Evolutionary conservation across 2,888 invertebrate species (phyloP).

Genomic region (Steinernema scapterisci): DNA sequence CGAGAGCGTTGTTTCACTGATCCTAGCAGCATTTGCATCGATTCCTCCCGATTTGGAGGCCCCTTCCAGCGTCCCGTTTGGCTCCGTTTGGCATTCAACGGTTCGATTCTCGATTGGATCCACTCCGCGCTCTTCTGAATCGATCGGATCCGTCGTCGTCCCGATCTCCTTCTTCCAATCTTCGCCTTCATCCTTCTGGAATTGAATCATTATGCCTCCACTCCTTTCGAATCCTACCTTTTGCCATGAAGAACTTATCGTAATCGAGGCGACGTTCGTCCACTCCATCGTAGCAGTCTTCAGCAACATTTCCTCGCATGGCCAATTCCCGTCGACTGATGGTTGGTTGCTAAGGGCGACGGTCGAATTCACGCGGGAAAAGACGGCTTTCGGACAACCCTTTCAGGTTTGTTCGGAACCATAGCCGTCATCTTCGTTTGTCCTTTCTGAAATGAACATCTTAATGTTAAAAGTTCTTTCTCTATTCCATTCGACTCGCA

Average conservation of each 20-base stretch:
- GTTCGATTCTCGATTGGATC: slow-evolving; percentile 1
- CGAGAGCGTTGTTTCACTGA: not conserved
- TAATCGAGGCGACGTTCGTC: not conserved
- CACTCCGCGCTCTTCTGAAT: not conserved
- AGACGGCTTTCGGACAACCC: not conserved
- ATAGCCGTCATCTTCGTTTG: too few species aligned
- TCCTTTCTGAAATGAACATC: too few species aligned
- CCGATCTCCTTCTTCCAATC: not conserved
- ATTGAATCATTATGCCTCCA: too few species aligned
- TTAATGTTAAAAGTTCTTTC: too few species aligned
- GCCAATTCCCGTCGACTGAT: not conserved
- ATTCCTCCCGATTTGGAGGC: not conserved
- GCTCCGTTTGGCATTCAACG: slow-evolving; percentile 17
- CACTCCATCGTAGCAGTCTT: slow-evolving; percentile 15
- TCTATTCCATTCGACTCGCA: too few species aligned
- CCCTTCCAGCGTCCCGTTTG: not conserved
- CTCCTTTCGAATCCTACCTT: not conserved
- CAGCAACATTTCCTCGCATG: too few species aligned
- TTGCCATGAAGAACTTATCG: slow-evolving; percentile 10
- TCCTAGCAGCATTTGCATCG: not conserved
- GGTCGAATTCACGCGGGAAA: slow-evolving; percentile 21
- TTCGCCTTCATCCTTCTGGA: not conserved
- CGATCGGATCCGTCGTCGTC: not conserved
- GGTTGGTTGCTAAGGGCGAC: not conserved
- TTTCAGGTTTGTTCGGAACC: not conserved